Percentiles rank a stretch among this genome's conserved stretches.
phyloP scores from a whole-genome alignment of 64 coral and sea anemone species.

The Stichodactyla mertensii region DNA sequence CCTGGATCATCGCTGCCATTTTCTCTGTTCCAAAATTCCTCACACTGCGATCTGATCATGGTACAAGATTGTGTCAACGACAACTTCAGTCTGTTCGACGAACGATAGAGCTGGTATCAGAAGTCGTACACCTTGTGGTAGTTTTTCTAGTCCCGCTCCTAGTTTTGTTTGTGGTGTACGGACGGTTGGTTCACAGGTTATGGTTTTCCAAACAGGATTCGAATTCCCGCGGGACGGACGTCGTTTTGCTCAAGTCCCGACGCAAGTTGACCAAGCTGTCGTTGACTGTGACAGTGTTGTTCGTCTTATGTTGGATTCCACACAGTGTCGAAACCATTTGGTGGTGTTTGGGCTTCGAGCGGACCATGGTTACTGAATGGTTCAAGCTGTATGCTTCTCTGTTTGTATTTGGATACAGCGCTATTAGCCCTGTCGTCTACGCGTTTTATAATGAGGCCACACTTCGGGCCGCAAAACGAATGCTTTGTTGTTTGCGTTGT shows the following conservation, averaged over 20 bases:
- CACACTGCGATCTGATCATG: neutral
- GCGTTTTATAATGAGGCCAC: conserved; percentile 2
- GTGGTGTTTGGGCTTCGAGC: neutral
- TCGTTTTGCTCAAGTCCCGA: conserved; percentile 17
- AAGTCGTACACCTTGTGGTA: neutral
- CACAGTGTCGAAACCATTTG: neutral
- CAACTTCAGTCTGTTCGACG: too few relatives aligned
- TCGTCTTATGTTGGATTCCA: conserved; percentile 29
- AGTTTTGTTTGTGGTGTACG: conserved; percentile 5
- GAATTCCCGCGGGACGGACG: neutral
- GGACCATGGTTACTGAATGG: neutral
- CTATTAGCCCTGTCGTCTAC: conserved; percentile 1
- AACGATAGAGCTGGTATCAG: neutral
- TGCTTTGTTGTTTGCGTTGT: neutral
- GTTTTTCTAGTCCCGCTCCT: conserved; percentile 2
- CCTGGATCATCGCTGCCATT: neutral
- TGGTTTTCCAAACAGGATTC: conserved; percentile 11
- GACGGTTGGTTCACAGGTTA: neutral
- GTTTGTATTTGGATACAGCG: neutral
- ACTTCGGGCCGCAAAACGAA: neutral
- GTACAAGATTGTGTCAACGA: neutral
- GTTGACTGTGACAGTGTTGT: conserved; percentile 17
- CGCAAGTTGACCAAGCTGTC: conserved; percentile 27
- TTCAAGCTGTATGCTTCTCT: neutral
- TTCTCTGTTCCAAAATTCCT: neutral